A percentile compares a stretch with the other conserved stretches of the same genome.
phyloP scores from a whole-genome alignment of 2,888 invertebrate genomes.

The Anaspis maculata region DNA sequence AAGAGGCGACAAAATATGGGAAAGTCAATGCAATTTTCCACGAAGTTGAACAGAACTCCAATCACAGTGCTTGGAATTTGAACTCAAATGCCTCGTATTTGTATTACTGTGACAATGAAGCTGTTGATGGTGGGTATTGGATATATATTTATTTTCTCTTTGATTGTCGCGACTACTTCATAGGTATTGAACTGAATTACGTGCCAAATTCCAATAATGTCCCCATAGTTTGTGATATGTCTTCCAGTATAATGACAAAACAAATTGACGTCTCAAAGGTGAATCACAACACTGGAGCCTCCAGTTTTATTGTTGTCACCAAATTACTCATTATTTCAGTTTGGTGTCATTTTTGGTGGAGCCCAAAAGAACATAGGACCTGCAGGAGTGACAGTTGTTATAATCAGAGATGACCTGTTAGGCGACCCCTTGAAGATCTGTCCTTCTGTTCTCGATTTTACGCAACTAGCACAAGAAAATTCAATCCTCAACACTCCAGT shows the following conservation, averaged over 20 bases:
- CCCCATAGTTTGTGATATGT: conserved; percentile 94
- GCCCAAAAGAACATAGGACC: conserved; percentile 98
- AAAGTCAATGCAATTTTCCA: conserved; percentile 80
- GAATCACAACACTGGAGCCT: too few relatives aligned
- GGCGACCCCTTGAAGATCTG: conserved; percentile 68
- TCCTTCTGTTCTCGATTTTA: conserved; percentile 82
- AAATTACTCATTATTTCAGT: too few relatives aligned
- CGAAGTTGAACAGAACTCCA: conserved; percentile 59
- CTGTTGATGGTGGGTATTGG: conserved; percentile 83
- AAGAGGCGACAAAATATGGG: conserved; percentile 92
- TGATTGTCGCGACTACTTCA: too few relatives aligned
- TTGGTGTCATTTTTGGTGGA: conserved; percentile 89
- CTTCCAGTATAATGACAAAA: conserved; percentile 89
- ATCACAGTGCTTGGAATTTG: conserved; percentile 69
- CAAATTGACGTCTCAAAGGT: conserved; percentile 85
- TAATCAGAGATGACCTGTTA: conserved; percentile 85
- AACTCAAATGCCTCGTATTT: conserved; percentile 89
- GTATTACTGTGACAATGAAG: conserved; percentile 96
- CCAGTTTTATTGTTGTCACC: too few relatives aligned
- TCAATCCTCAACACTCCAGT: conserved; percentile 95
- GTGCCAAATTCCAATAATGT: conserved; percentile 74
- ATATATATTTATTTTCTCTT: too few relatives aligned
- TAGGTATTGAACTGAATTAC: conserved; percentile 78
- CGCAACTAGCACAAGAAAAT: conserved; percentile 69
- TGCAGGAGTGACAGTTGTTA: conserved; percentile 85